Base-by-base conservation (phyloP, 2,113 vertebrate genomes). In the Bettongia penicillata region DNA sequence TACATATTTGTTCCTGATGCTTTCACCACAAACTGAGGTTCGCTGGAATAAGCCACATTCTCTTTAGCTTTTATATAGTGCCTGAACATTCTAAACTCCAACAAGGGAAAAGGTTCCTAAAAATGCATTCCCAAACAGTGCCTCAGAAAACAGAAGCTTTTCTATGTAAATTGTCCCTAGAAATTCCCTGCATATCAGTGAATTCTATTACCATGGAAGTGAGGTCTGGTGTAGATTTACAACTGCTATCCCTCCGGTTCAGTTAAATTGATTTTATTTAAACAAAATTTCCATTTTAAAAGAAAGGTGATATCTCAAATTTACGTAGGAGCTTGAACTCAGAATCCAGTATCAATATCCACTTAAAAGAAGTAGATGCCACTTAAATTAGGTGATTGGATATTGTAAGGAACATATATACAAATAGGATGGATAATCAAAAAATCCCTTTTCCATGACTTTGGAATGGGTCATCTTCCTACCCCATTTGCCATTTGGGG, bases 11-110 rank as follows among this genome's bases (percentile, higher is more conserved):
- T 90, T 98, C 96, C 97, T 98, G 94, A 89, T 97, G 96, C 95
- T 97, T 95, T 94, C 94, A 97, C 96, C 96, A 95, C 94, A 97
- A 93, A 96, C 96, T 96, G 97, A 97, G 97, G 95, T 97, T 94
- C 93, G 95, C 96, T 97, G 91, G 96, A 98, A 95, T 47, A 91
- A 96, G 91, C 95, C 96, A 94, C 37, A 37, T 94, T 97, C 95
- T 95, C 95, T 51, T 94, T 96, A 96, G 93, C 95, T 96, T 89
- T 96, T 89, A 93, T 91, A 97, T 89, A 95, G 51, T 96, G 97
- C 95, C 98, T 97, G 97, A 93, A 93, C 91, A 95, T 28, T 6
- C 92, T 91, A 92, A 95, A 97, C 95, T 49, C 92, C 0, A 49
- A 57, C 77, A 92, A 96, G 90, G 12, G 84, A 93, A 92, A 98